Evolutionary conservation across 2,888 invertebrate species (phyloP).

Genomic region (Tachina lurida): DNA sequence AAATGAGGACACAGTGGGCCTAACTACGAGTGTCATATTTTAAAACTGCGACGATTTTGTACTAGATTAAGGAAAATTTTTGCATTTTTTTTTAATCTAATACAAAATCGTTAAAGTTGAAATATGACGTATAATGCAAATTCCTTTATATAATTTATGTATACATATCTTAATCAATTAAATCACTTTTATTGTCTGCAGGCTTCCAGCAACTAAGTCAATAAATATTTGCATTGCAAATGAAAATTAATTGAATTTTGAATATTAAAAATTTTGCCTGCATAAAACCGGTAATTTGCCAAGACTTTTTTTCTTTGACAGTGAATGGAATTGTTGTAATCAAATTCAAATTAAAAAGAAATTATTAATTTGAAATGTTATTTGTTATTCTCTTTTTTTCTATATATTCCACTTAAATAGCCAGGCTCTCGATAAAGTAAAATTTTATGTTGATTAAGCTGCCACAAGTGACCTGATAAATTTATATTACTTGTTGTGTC

Average conservation of each 20-base stretch:
- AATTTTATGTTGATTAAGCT: slow-evolving; percentile 59
- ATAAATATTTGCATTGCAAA: not conserved
- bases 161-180: not conserved
- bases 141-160: not conserved
- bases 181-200: not conserved
- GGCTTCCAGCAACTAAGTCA: too few relatives aligned
- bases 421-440: slow-evolving; percentile 29
- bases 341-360: slow-evolving; percentile 45
- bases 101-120: too few relatives aligned
- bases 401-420: slow-evolving; percentile 23
- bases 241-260: slow-evolving; percentile 9
- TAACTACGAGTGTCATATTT: too few relatives aligned
- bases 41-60: too few relatives aligned
- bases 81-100: too few relatives aligned
- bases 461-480: slow-evolving; percentile 65
- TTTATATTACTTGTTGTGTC: slow-evolving; percentile 48
- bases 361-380: slow-evolving; percentile 47
- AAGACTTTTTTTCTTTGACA: not conserved
- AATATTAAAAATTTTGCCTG: slow-evolving; percentile 4
- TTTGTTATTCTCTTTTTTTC: not conserved
- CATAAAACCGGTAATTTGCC: not conserved
- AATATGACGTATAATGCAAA: too few relatives aligned
- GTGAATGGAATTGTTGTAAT: not conserved
- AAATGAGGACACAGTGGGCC: too few relatives aligned
- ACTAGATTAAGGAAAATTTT: too few relatives aligned